Conservation (phyloP, 1,140 invertebrate species). For the Uloborus diversus region DNA sequence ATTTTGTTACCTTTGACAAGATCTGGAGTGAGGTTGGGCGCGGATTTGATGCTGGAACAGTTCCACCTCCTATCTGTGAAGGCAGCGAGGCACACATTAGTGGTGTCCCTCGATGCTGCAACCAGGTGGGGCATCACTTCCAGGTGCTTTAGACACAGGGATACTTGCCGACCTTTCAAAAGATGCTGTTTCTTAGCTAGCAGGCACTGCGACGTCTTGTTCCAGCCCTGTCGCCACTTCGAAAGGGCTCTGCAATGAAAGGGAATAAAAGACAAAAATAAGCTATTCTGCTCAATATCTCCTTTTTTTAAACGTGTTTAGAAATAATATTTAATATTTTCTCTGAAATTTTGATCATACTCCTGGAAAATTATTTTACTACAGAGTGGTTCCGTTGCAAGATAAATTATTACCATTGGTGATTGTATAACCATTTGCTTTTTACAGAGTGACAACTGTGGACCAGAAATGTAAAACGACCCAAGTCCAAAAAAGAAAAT, state of each 20-base stretch:
- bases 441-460: too few relatives aligned
- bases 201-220: constrained; percentile 60
- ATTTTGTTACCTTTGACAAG: constrained; percentile 80
- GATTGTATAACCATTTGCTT: background rate
- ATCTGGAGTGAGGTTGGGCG: constrained; percentile 78
- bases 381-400: background rate
- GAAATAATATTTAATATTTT: background rate
- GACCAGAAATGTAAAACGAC: too few relatives aligned
- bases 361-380: background rate
- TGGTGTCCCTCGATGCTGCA: constrained; percentile 75
- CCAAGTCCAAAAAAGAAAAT: too few relatives aligned
- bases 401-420: background rate
- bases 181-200: constrained; percentile 69
- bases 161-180: constrained; percentile 72
- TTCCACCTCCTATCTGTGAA: constrained; percentile 84
- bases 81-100: constrained; percentile 76
- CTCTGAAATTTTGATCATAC: background rate
- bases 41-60: constrained; percentile 80
- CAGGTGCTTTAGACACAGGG: constrained; percentile 73
- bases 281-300: too few relatives aligned
- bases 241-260: constrained; percentile 43
- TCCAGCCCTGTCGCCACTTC: constrained; percentile 55
- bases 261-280: background rate
- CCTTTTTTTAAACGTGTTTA: background rate
- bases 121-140: constrained; percentile 81